These are phyloP conservation scores for Choloepus didactylus DNA, from an alignment of 2,797 vertebrate genomes.

Conservation along the genomic window DNA sequence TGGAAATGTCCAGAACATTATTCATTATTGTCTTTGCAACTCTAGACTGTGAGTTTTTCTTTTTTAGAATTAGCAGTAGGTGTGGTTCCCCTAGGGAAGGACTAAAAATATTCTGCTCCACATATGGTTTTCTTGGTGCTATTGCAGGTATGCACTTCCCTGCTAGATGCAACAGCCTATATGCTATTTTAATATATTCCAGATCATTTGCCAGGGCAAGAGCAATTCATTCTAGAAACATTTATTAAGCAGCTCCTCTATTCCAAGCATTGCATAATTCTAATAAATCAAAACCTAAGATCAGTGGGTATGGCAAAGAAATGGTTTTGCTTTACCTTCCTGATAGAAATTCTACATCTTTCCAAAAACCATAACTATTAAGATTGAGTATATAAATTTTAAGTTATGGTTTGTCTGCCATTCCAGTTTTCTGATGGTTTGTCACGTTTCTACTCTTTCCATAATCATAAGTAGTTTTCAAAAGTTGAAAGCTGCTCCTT, in stretches of 20 bases:
- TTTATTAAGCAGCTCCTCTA: background rate
- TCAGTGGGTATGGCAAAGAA: conserved; percentile 35
- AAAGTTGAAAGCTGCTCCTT: conserved; percentile 53
- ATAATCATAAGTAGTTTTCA: conserved; percentile 11
- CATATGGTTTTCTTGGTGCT: conserved; percentile 70
- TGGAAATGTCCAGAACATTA: conserved; percentile 54
- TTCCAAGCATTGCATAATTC: background rate
- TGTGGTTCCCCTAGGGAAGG: conserved; percentile 68
- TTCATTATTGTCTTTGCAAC: conserved; percentile 66
- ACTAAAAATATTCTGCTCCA: conserved; percentile 61
- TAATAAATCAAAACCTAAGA: conserved; percentile 51
- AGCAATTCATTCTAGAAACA: conserved; percentile 33
- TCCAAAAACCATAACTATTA: conserved; percentile 29
- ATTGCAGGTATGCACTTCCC: conserved; percentile 39
- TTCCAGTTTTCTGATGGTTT: background rate
- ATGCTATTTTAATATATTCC: conserved; percentile 65
- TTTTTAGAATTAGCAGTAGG: conserved; percentile 74
- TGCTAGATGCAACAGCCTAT: background rate
- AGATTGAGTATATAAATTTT: conserved; percentile 21
- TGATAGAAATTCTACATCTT: conserved; percentile 38
- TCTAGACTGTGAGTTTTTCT: conserved; percentile 40
- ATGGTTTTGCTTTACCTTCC: background rate
- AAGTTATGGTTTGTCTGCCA: background rate
- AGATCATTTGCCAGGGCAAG: conserved; percentile 60
- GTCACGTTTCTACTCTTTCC: background rate